These are phyloP conservation scores for Dipodomys merriami DNA, from an alignment of 2,113 vertebrate genomes.

Conservation along the genomic window DNA sequence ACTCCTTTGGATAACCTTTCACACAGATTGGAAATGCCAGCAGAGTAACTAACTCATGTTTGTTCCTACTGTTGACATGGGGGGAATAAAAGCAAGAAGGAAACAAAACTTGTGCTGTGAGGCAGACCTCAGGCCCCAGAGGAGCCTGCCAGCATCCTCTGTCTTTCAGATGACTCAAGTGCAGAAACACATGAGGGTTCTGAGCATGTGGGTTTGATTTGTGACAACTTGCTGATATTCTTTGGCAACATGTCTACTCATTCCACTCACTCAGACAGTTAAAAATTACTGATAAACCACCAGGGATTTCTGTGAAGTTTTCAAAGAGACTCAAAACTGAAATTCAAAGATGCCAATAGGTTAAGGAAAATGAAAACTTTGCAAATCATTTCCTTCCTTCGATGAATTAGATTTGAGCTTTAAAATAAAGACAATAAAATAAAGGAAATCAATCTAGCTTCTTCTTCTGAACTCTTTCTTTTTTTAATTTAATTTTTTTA, in stretches of 20 bases:
- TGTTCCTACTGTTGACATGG: not conserved
- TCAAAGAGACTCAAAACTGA: constrained; percentile 34
- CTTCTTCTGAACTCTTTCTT: not conserved
- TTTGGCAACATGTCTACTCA: constrained; percentile 45
- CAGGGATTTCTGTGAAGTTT: constrained; percentile 29
- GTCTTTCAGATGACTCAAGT: not conserved
- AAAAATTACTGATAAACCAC: constrained; percentile 18
- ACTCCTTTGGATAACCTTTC: not conserved
- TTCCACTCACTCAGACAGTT: constrained; percentile 5
- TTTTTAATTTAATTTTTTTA: no score
- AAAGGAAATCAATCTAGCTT: constrained; percentile 52
- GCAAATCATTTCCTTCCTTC: constrained; percentile 11
- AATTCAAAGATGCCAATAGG: constrained; percentile 23
- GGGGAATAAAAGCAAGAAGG: not conserved
- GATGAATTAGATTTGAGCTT: constrained; percentile 60
- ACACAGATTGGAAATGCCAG: not conserved
- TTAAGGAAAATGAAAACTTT: constrained; percentile 1
- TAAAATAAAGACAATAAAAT: constrained; percentile 40
- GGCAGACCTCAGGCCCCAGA: not conserved
- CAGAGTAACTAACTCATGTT: not conserved
- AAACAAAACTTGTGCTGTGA: not conserved
- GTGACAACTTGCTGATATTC: constrained; percentile 51
- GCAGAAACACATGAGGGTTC: not conserved
- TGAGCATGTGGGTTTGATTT: constrained; percentile 38
- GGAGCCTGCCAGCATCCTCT: not conserved